phyloP scores from a whole-genome alignment of 2,797 vertebrate genomes.

The Diplodus sargus region DNA sequence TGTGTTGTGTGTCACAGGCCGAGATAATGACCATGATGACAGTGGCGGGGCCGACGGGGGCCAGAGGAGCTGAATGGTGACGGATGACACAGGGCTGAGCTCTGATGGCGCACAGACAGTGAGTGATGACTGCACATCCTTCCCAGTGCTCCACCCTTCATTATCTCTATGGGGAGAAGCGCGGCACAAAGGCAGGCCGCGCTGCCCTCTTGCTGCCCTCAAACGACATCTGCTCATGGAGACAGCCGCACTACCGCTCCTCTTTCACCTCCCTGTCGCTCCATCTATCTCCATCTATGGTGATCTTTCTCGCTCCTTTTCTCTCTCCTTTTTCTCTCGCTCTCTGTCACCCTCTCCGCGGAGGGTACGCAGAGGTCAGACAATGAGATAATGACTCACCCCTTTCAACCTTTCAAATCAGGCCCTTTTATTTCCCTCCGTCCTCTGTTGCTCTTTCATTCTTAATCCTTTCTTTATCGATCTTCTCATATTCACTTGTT shows the following conservation, averaged over 20 bases:
- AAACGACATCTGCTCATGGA: conserved; percentile 86
- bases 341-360: conserved; percentile 73
- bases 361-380: conserved; percentile 80
- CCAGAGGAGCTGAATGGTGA: conserved; percentile 93
- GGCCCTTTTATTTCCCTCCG: conserved; percentile 61
- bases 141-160: conserved; percentile 92
- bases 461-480: conserved; percentile 80
- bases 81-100: conserved; percentile 92
- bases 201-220: conserved; percentile 88
- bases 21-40: conserved; percentile 97
- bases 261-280: conserved; percentile 84
- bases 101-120: conserved; percentile 95
- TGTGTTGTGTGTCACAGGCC: conserved; percentile 70
- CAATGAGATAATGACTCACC: conserved; percentile 84
- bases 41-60: conserved; percentile 88
- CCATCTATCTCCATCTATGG: conserved; percentile 84
- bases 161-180: conserved; percentile 89
- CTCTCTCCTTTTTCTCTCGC: conserved; percentile 68
- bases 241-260: conserved; percentile 75
- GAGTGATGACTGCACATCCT: conserved; percentile 92
- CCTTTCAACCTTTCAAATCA: conserved; percentile 81
- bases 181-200: conserved; percentile 81
- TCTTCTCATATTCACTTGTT: conserved; percentile 80
- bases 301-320: conserved; percentile 78
- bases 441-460: conserved; percentile 71